A percentile compares a stretch with the other conserved stretches of the same genome.
phyloP scores from a whole-genome alignment of 2,888 invertebrate genomes.

The Drosophila neotestacea region DNA sequence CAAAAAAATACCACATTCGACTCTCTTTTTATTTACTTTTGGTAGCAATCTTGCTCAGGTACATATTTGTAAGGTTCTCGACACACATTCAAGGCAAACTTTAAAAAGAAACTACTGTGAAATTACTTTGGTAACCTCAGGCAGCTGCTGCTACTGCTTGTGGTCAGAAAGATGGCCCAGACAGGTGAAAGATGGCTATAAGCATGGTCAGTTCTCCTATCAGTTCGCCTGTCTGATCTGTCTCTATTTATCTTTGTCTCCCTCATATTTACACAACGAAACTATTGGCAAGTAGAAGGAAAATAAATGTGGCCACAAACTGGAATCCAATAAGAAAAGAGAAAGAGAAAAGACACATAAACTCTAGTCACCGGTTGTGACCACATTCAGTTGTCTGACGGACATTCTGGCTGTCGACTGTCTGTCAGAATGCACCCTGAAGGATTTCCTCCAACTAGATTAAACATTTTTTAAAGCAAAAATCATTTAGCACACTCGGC shows the following conservation, averaged over 20 bases:
- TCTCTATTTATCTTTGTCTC: constrained; percentile 21
- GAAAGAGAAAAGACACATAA: constrained; percentile 7
- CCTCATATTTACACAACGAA: constrained; percentile 32
- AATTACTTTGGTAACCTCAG: constrained; percentile 45
- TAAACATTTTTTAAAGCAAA: constrained; percentile 4
- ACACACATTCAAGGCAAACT: constrained; percentile 28
- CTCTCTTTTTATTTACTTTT: constrained; percentile 7
- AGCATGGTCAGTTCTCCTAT: neutral
- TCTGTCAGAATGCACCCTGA: neutral
- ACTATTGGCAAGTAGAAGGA: constrained; percentile 33
- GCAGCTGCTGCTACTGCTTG: constrained; percentile 20
- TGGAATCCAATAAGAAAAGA: constrained; percentile 18
- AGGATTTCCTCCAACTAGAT: constrained; percentile 4
- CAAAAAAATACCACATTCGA: neutral
- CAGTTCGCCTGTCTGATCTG: constrained; percentile 10
- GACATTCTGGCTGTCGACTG: constrained; percentile 5
- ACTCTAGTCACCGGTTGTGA: constrained; percentile 16
- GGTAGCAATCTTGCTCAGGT: constrained; percentile 3
- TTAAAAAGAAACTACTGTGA: constrained; percentile 35
- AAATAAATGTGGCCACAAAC: constrained; percentile 59
- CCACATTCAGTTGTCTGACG: constrained; percentile 13
- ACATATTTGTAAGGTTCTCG: constrained; percentile 19
- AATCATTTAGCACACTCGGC: neutral
- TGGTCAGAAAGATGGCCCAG: constrained; percentile 17
- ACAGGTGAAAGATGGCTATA: constrained; percentile 22